Percentiles rank a stretch among this genome's conserved stretches.
phyloP scores from a whole-genome alignment of 2,113 vertebrate species.

The Anolis sagrei region DNA sequence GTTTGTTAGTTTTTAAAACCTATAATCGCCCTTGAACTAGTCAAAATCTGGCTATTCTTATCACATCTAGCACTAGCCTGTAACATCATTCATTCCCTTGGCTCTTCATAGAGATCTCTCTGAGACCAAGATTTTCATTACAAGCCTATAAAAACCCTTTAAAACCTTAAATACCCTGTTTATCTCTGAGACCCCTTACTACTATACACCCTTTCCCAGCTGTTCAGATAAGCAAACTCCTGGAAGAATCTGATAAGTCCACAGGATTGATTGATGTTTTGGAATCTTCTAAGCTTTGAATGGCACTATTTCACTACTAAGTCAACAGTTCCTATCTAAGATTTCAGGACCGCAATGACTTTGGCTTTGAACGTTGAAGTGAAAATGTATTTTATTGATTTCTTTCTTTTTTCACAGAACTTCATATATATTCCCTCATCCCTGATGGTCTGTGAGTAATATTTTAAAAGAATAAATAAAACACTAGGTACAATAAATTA shows the following conservation, averaged over 20 bases:
- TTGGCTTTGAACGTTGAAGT: neutral
- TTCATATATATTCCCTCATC: neutral
- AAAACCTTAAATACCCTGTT: neutral
- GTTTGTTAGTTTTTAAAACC: too few species aligned
- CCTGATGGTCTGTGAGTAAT: neutral
- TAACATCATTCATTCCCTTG: neutral
- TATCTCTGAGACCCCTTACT: constrained; percentile 23
- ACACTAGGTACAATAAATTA: neutral
- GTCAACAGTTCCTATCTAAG: neutral
- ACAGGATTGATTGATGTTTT: constrained; percentile 15
- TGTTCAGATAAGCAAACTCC: neutral
- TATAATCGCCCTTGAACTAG: neutral
- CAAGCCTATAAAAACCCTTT: constrained; percentile 8
- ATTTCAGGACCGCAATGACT: constrained; percentile 17
- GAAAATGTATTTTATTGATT: neutral
- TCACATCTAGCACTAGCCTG: neutral
- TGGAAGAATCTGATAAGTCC: constrained; percentile 1
- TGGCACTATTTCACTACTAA: neutral
- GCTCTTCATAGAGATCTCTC: neutral
- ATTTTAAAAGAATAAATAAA: constrained; percentile 3
- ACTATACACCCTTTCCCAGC: neutral
- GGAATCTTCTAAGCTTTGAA: constrained; percentile 16
- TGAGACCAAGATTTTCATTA: constrained; percentile 8
- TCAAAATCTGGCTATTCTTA: neutral
- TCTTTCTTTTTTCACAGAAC: neutral